These are phyloP conservation scores for Ochotona curzoniae DNA, from an alignment of 2,113 vertebrate species.

Conservation along the genomic window DNA sequence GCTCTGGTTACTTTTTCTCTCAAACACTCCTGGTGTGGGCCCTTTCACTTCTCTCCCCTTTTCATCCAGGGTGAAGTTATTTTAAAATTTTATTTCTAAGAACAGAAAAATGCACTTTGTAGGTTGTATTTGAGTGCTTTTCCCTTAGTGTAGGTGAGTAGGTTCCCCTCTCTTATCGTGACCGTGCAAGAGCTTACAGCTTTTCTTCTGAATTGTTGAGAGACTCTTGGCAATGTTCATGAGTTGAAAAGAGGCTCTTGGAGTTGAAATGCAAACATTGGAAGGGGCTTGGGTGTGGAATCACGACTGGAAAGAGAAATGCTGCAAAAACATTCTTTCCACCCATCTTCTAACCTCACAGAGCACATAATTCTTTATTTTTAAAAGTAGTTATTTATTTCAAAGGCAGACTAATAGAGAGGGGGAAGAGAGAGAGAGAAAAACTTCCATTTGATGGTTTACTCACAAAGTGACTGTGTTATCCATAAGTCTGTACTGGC, in stretches of 20 bases:
- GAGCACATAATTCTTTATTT: background rate
- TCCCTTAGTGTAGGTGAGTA: background rate
- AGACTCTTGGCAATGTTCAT: background rate
- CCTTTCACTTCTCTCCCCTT: background rate
- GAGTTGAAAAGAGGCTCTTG: background rate
- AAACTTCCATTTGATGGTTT: too few relatives aligned
- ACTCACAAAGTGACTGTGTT: too few relatives aligned
- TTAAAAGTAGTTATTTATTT: too few relatives aligned
- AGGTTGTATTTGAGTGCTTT: background rate
- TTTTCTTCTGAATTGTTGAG: background rate
- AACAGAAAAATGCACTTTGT: background rate
- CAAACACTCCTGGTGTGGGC: background rate
- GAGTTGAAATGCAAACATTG: background rate
- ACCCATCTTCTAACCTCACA: background rate
- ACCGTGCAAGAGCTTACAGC: background rate
- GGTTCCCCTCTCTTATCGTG: background rate
- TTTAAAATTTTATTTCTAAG: conserved; percentile 4
- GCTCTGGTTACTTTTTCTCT: background rate
- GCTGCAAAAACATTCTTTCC: conserved; percentile 27
- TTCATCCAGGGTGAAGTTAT: background rate
- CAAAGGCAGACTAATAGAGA: too few relatives aligned
- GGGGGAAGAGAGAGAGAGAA: too few relatives aligned
- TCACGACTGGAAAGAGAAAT: background rate
- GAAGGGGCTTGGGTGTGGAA: background rate
- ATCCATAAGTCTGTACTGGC: too few relatives aligned